These are phyloP conservation scores for Borostomias antarcticus DNA, from an alignment of 2,797 vertebrate genomes.

Conservation along the genomic window DNA sequence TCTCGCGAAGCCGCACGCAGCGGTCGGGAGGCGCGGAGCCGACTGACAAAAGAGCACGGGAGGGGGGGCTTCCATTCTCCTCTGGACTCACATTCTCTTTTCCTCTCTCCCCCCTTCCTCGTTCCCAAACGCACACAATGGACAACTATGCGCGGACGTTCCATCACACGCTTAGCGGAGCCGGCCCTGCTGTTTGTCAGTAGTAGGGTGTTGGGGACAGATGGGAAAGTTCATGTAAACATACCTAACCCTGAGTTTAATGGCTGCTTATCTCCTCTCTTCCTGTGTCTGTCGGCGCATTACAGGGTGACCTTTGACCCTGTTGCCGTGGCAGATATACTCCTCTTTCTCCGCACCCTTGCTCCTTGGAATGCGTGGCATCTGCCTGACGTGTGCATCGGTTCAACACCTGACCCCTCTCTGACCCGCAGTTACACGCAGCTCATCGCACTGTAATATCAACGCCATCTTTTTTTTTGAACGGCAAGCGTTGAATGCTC, in stretches of 20 bases:
- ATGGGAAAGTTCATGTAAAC: constrained; percentile 3
- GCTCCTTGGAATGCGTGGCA: constrained; percentile 51
- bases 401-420: constrained; percentile 5
- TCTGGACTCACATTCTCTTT: not conserved
- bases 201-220: not conserved
- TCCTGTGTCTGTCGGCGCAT: constrained; percentile 45
- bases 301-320: constrained; percentile 45
- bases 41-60: constrained; percentile 23
- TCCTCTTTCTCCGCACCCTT: constrained; percentile 13
- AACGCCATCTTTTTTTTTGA: too few species aligned
- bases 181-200: not conserved
- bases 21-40: constrained; percentile 12
- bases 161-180: not conserved
- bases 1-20: constrained; percentile 20
- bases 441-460: too few species aligned
- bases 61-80: constrained; percentile 14
- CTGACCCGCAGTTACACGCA: not conserved
- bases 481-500: too few species aligned
- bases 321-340: constrained; percentile 30
- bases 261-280: constrained; percentile 32
- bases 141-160: not conserved
- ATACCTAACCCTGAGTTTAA: constrained; percentile 23
- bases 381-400: constrained; percentile 25
- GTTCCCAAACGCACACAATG: not conserved
- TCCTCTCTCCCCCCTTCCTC: constrained; percentile 6